Base-by-base conservation (phyloP, 2,888 invertebrate genomes). In the Hydraecia micacea region DNA sequence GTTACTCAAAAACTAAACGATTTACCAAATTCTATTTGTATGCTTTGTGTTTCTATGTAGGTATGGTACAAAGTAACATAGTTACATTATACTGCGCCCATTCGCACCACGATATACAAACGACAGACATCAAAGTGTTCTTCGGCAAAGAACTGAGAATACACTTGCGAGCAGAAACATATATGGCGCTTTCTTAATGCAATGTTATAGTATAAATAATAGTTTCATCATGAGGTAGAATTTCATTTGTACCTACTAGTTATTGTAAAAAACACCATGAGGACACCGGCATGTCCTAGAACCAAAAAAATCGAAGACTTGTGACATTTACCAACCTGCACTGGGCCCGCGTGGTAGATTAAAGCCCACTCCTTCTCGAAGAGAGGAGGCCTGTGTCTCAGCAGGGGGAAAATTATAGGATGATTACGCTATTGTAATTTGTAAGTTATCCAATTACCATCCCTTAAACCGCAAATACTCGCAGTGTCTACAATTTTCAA, bases 101-200 rank as follows among this genome's bases (percentile, higher is more conserved):
- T 88, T 86, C 78, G 63, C 84, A 83, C 88, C 88, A 73, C 86
- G 80, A 84, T 80, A 86, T 79, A 89, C 84, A 89, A 87, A 88
- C 90, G 87, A 86, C 84, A 84, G 81, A 89, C 89, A 90, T 91
- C 90, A 91, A 91, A 91, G 91, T 89, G 86, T 88, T 86, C 87
- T 84, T 81, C 74, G 82, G 88, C 72, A 88, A 86, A 86, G 89
- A 85, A 87, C 79, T 84, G 74, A 84, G 89, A 78, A 75, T 89
- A 87, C 87, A 90, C 79, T 86, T 8, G 58, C 73, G 74, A 11
- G 71, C 77, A 81, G 15, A 66, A 81, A 83, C 71, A 71, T 46
- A 6, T 42, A 62, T 6, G 21, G 0, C 21, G 7, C 3, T 55
- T 9, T 13, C 15, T 60, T 46, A 6, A n/a, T 9, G n/a, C 3